phyloP scores from a whole-genome alignment of 1,140 invertebrate genomes.

The Eumeta japonica region DNA sequence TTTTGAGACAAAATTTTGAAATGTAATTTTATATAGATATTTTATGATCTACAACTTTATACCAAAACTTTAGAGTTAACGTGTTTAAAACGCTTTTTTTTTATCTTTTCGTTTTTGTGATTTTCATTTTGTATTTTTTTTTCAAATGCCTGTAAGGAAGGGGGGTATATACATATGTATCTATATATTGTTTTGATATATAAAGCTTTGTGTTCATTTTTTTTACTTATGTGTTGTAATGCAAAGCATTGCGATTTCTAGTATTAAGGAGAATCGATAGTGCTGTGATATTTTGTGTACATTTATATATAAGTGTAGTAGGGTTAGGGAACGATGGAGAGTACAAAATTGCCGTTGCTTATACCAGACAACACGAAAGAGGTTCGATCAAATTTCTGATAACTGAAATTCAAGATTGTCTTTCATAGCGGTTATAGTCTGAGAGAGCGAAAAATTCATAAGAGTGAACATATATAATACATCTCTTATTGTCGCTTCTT shows the following conservation, averaged over 20 bases:
- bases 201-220: too few relatives aligned
- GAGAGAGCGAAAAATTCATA: too few relatives aligned
- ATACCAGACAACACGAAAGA: conserved; percentile 3
- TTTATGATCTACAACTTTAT: neutral
- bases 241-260: conserved; percentile 45
- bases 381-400: neutral
- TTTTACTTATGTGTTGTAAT: conserved; percentile 30
- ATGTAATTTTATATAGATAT: too few relatives aligned
- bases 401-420: conserved; percentile 3
- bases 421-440: conserved; percentile 1
- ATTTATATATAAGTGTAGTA: conserved; percentile 46
- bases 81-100: conserved; percentile 18
- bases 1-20: too few relatives aligned
- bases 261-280: conserved; percentile 56
- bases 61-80: neutral
- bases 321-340: conserved; percentile 39
- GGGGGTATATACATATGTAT: conserved; percentile 35
- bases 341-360: conserved; percentile 43
- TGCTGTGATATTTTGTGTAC: conserved; percentile 57
- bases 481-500: too few relatives aligned
- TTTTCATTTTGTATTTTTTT: conserved; percentile 15
- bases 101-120: conserved; percentile 20
- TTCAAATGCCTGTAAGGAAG: conserved; percentile 5
- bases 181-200: conserved; percentile 49
- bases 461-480: too few relatives aligned